Base-by-base conservation (phyloP, 2,888 invertebrate genomes). In the Dendrolimus houi region DNA sequence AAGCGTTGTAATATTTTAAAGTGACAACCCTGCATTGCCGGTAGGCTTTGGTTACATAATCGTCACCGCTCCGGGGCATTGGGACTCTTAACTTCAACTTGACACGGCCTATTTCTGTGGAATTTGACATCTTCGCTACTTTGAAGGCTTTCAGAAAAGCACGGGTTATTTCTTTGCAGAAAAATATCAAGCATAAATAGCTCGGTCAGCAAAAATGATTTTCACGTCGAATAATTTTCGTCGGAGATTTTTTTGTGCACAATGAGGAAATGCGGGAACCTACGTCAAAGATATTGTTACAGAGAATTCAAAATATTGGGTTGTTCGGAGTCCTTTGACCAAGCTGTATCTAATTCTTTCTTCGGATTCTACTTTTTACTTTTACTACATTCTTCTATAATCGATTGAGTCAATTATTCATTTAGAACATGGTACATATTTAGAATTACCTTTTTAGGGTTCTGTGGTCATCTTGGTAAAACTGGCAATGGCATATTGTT, bases 51-150 rank as follows among this genome's bases (percentile, higher is more conserved):
- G 83, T 85, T 83, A 84, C 81, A 77, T 83, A 86, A 84, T 84
- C 81, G 83, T 83, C 81, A 76, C 77, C 67, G 75, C 81, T 71
- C 72, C 74, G 74, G 75, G 81, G 78, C 83, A 85, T 79, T 78
- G 80, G 82, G 76, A 79, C 83, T 82, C 83, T 85, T 81, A 85
- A 83, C 81, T 79, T 70, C 79, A 70, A 81, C 85, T 87, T 87
- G 85, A 85, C 86, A 86, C 74, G 85, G 77, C 83, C 85, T 83
- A 86, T 86, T 85, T 87, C 81, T 79, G 74, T 67, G 74, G 71
- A 77, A 81, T 82, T 80, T 79, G 82, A 85, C 85, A 81, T 83
- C 79, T 81, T 75, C 76, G 70, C 77, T 72, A 72, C 75, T 81
- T 73, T 78, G 70, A 72, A 75, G 68, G 64, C 68, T 63, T 62